Evolutionary conservation across 1,140 invertebrate species (phyloP), one percentile per base, ranked within the genome.

Genomic region (Sipha flava): DNA sequence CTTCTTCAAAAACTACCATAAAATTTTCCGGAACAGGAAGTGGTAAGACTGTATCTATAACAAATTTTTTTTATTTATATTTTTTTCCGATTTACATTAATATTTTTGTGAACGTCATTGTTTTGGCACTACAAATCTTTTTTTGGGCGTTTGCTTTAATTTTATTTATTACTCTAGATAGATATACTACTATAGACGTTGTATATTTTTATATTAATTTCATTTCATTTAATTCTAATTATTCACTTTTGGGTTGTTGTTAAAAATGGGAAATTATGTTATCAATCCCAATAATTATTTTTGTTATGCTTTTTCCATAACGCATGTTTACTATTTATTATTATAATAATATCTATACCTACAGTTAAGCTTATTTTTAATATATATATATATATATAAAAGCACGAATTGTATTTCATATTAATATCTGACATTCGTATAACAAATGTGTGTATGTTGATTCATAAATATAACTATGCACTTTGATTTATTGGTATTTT

Each of bases 1-100:
- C 47, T 77, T 77, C 73, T 77, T 77, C 73, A 43, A 77, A 75
- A 59, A 59, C 49, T 77, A 59, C 73, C 73, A 77, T 37, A 77
- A 54, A 77, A 57, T 57, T 77, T 77, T 77, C 52, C 73, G 73
- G 49, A 77, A 77, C 73, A 77, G 73, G 73, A 77, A 77, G 73
- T 77, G 73, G 73, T 77, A 77, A 77, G 73, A 77, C 73, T 37
- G 45, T 73, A 52, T 34, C 45, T 75, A 40, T 77, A 18, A 57
- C 18, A 26, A 59, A 77, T 23, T 43, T 57, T 43, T 68, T 68
- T 26, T 47, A 14, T 40, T 18, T 59, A 43, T 54, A n/a, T 40
- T 59, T 77, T 54, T 59, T 57, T 75, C 12, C 14, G 12, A 57
- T 75, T 75, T 72, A 47, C 26, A 75, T 75, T 57, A 40, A 57